Evolutionary conservation across 1,140 invertebrate genomes (phyloP).

Genomic region (Caenorhabditis tropicalis): DNA sequence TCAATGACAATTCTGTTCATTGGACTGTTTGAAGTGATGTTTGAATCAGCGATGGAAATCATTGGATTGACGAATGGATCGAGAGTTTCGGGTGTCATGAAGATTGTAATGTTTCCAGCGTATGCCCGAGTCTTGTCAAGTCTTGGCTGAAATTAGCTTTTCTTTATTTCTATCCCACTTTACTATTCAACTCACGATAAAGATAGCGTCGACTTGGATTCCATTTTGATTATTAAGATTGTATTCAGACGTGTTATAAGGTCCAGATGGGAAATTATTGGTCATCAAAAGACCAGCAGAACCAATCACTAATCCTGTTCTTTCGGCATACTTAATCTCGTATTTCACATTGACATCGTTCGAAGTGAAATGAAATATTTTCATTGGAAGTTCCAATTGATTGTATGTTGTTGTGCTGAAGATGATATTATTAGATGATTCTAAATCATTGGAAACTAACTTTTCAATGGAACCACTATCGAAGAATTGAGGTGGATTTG

Average conservation of each 20-base stretch:
- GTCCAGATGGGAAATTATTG: background rate
- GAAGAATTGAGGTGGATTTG: background rate
- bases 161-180: background rate
- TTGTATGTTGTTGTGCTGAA: background rate
- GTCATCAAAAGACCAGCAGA: conserved; percentile 29
- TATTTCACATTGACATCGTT: background rate
- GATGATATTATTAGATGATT: too few species aligned
- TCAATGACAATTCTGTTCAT: conserved; percentile 1
- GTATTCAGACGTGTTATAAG: background rate
- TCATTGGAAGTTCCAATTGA: conserved; percentile 14
- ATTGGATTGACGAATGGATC: background rate
- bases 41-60: background rate
- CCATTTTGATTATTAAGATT: conserved; percentile 10
- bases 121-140: background rate
- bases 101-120: background rate
- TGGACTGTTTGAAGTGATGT: background rate
- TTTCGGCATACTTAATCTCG: background rate
- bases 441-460: background rate
- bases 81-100: background rate
- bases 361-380: background rate
- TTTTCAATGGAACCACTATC: background rate
- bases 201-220: background rate
- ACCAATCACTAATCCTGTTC: background rate
- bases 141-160: background rate
- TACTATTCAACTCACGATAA: background rate